Evolutionary conservation across 2,113 vertebrate genomes (phyloP).

Genomic region (Rhinopomastus cyanomelas): DNA sequence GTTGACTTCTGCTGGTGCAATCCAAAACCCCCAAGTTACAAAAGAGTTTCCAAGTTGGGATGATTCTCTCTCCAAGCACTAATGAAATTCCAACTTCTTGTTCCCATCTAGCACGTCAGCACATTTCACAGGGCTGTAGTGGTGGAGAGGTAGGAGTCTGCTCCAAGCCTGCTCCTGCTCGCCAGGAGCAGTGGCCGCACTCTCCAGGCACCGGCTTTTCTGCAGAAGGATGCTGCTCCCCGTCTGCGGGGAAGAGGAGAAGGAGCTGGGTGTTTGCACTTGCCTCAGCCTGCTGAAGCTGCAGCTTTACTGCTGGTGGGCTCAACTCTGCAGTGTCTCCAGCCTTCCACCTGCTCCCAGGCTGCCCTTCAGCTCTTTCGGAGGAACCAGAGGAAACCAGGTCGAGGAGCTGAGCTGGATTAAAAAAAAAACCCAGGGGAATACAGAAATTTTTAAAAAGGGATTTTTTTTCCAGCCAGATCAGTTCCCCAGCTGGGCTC

Average conservation of each 20-base stretch:
- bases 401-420: not conserved
- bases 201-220: accelerated
- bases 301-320: not conserved
- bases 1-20: not conserved
- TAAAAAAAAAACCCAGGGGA: not conserved
- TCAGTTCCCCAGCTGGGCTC: not conserved
- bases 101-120: not conserved
- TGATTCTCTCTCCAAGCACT: not conserved
- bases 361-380: not conserved
- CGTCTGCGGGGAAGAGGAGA: not conserved
- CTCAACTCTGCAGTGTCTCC: not conserved
- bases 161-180: not conserved
- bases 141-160: not conserved
- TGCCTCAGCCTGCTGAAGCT: accelerated
- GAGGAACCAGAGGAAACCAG: not conserved
- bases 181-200: accelerated
- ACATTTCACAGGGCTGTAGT: not conserved
- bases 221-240: not conserved
- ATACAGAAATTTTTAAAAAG: not conserved
- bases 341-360: not conserved
- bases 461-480: not conserved
- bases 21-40: not conserved
- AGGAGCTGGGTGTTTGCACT: not conserved
- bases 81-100: not conserved
- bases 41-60: not conserved